Percentiles rank a stretch among this genome's conserved stretches.
Evolutionary conservation across 2,113 vertebrate species (phyloP).

Genomic region (Mobula hypostoma): DNA sequence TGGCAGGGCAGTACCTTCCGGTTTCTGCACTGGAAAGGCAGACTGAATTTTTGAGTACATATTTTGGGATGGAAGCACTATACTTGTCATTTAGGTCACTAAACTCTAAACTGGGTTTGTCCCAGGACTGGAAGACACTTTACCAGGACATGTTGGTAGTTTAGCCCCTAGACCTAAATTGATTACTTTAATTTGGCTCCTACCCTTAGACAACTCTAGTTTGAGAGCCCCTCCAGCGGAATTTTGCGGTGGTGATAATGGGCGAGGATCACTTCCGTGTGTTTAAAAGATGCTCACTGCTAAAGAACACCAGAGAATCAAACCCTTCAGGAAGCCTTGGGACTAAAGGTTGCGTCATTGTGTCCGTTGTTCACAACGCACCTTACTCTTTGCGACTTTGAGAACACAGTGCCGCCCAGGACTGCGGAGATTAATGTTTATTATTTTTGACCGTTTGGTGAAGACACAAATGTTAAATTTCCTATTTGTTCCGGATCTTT

Average conservation of each 20-base stretch:
- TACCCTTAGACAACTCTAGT: too few relatives aligned
- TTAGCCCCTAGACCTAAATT: not conserved
- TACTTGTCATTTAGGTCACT: too few relatives aligned
- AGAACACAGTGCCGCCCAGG: not conserved
- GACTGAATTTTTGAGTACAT: too few relatives aligned
- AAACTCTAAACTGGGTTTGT: not conserved
- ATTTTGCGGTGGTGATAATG: too few relatives aligned
- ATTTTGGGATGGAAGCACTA: not conserved
- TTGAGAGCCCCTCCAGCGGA: not conserved
- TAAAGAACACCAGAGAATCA: not conserved
- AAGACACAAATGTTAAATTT: constrained; percentile 21
- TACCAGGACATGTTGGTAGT: not conserved
- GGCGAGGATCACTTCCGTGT: too few relatives aligned
- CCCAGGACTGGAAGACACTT: not conserved
- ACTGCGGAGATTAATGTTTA: not conserved
- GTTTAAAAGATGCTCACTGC: not conserved
- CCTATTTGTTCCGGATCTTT: not conserved
- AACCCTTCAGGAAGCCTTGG: not conserved
- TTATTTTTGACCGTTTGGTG: not conserved
- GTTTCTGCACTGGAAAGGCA: too few relatives aligned
- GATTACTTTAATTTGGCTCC: not conserved
- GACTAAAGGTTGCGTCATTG: not conserved
- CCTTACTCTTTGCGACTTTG: not conserved
- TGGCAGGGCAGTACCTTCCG: too few relatives aligned
- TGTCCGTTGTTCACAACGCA: not conserved